These are phyloP conservation scores for Jaculus jaculus DNA, from an alignment of 2,113 vertebrate genomes.

Conservation along the genomic window DNA sequence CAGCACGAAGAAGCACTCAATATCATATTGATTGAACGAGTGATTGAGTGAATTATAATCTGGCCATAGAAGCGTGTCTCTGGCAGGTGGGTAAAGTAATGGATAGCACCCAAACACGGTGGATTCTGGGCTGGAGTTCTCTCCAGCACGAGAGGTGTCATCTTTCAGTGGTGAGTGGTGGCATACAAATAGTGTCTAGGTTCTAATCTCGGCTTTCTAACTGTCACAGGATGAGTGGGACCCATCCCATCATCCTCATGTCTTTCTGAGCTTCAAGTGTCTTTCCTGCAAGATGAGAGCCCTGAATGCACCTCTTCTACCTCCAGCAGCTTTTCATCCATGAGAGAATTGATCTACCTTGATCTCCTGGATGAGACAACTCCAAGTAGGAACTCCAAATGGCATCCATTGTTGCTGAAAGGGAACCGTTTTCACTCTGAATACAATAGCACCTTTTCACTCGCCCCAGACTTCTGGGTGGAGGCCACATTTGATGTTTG, in stretches of 20 bases:
- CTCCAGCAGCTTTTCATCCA: background rate
- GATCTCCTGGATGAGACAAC: constrained; percentile 7
- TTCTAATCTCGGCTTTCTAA: background rate
- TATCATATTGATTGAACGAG: background rate
- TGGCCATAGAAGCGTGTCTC: constrained; percentile 17
- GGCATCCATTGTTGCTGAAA: background rate
- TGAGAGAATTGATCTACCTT: background rate
- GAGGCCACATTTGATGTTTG: background rate
- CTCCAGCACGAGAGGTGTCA: background rate
- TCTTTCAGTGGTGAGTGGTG: constrained; percentile 43
- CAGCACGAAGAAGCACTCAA: background rate
- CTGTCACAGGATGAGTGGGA: background rate
- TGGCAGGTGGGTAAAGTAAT: background rate
- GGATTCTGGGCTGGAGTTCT: background rate
- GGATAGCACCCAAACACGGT: background rate
- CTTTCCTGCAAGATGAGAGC: background rate
- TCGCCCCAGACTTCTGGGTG: background rate
- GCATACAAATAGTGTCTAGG: background rate
- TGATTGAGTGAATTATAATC: background rate
- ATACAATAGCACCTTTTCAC: background rate
- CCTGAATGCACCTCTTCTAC: background rate
- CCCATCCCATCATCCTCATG: background rate
- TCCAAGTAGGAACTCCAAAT: background rate
- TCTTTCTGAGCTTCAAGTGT: background rate
- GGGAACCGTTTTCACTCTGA: background rate